These are phyloP conservation scores for Pseudopipra pipra DNA, from an alignment of 2,113 vertebrate species.

Conservation along the genomic window DNA sequence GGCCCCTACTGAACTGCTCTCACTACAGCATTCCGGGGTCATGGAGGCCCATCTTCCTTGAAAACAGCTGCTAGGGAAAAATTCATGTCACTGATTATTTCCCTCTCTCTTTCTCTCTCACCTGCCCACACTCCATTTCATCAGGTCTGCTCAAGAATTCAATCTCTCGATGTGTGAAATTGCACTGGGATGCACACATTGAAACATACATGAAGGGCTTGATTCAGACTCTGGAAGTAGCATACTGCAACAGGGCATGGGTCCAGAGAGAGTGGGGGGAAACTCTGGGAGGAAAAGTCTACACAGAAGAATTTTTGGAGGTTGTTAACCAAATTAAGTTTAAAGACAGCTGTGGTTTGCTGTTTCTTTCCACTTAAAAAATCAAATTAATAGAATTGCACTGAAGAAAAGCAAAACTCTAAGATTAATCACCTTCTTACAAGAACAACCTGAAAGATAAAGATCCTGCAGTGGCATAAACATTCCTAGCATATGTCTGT, in stretches of 20 bases:
- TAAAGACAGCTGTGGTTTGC: background rate
- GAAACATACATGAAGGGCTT: background rate
- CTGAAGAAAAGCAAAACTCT: background rate
- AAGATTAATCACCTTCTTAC: background rate
- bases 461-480: background rate
- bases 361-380: background rate
- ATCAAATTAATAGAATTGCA: background rate
- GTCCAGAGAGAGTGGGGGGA: background rate
- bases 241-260: background rate
- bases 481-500: too few species aligned
- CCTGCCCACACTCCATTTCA: background rate
- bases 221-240: background rate
- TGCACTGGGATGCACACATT: background rate
- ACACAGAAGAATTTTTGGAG: background rate
- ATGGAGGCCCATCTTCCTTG: background rate
- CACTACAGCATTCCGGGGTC: background rate
- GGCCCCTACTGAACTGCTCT: background rate
- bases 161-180: background rate
- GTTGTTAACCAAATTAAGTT: background rate
- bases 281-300: background rate
- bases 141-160: background rate
- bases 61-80: background rate
- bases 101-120: background rate
- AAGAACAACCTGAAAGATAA: background rate
- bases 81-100: background rate